Evolutionary conservation across 2,797 vertebrate species (phyloP).

Genomic region (Monodelphis domestica): DNA sequence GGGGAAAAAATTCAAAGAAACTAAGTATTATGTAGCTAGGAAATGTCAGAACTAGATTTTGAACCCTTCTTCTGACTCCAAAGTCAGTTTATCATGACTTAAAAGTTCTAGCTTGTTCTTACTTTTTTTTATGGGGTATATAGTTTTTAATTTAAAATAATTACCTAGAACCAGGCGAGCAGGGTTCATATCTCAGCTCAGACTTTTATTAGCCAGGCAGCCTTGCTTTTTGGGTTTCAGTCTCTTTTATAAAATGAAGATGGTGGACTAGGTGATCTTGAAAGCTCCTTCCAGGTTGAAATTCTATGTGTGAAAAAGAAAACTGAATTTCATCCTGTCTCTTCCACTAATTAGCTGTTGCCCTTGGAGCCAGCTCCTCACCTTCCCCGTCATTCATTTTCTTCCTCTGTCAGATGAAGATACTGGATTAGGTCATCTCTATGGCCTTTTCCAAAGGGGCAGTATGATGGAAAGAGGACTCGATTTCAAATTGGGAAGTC

Average conservation of each 20-base stretch:
- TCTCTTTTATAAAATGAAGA: neutral
- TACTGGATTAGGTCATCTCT: neutral
- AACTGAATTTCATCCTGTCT: neutral
- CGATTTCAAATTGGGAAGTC: neutral
- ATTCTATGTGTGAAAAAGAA: neutral
- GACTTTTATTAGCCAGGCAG: neutral
- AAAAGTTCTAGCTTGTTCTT: neutral
- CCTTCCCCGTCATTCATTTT: neutral
- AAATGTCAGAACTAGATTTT: neutral
- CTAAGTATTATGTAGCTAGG: neutral
- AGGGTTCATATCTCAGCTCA: neutral
- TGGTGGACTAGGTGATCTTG: neutral
- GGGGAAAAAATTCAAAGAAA: neutral
- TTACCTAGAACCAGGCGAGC: neutral
- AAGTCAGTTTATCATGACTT: neutral
- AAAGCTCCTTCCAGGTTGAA: neutral
- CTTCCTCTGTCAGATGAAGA: neutral
- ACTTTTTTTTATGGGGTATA: neutral
- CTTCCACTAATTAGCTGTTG: neutral
- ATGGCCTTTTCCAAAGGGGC: neutral
- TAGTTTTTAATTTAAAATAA: too few species aligned
- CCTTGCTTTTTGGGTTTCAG: neutral
- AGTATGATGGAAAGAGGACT: neutral
- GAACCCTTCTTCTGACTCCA: neutral
- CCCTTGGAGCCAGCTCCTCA: neutral